Evolutionary conservation across 2,113 vertebrate genomes (phyloP), one percentile per base, ranked within the genome.

Genomic region (Tinamus guttatus): DNA sequence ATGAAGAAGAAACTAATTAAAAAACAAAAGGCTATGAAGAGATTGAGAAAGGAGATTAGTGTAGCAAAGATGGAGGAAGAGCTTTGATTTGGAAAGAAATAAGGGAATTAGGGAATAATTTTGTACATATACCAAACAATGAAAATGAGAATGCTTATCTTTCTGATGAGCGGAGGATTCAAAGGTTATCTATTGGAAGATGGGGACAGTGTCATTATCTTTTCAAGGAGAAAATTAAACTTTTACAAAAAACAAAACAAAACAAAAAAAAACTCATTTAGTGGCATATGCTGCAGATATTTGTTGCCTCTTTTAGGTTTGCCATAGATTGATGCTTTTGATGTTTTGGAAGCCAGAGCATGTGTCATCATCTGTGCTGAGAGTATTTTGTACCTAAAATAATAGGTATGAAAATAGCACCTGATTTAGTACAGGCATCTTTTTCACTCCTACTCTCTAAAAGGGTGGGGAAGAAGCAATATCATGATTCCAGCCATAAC

Each of bases 351-450:
- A 90, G 77, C 38, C 82, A 86, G 73, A 71, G 43, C 38, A 84
- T 90, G 83, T 88, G 69, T 97, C 81, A 84, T 94, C 65, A 5
- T 94, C 89, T 92, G 77, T 89, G 73, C 80, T 92, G 88, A 92
- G 83, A 88, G 62, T 90, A 63, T 71, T 94, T 84, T 86, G 41
- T 68, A 93, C 80, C 73, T 86, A 93, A 93, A 94, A 78, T 84
- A 93, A 96, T 92, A 68, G 88, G 51, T 88, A 64, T 51, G 68
- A 94, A 97, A 95, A 84, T 68, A 96, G 38, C 90, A 83, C 76
- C 90, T 83, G 90, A 81, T 59, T 25, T 36, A 77, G 18, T 19
- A 82, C 82, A 93, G 88, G 32, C 34, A 30, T 94, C 63, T 93
- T 88, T 81, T 88, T 74, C 69, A n/a, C 76, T 90, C 91, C 82